These are phyloP conservation scores for Paramormyrops kingsleyae DNA, from an alignment of 2,113 vertebrate genomes.

Conservation along the genomic window DNA sequence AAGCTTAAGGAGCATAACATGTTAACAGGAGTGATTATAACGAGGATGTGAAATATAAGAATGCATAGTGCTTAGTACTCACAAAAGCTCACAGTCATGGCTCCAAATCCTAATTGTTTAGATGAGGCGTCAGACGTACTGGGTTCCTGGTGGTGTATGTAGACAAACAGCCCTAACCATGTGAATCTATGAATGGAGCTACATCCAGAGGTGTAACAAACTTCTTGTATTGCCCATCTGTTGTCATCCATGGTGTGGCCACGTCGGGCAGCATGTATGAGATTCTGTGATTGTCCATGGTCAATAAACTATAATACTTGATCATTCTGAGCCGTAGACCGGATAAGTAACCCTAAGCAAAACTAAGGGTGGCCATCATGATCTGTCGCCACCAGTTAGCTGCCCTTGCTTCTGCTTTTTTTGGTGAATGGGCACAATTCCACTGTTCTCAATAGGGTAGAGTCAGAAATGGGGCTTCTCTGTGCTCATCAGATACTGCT, in stretches of 20 bases:
- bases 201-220: neutral
- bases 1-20: neutral
- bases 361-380: neutral
- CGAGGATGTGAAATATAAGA: neutral
- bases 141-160: neutral
- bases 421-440: neutral
- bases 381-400: neutral
- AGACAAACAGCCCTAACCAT: neutral
- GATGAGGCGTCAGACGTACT: neutral
- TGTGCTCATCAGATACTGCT: neutral
- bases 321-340: neutral
- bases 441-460: neutral
- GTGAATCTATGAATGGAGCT: neutral
- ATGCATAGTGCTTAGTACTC: neutral
- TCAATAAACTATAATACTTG: neutral
- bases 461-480: neutral
- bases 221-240: neutral
- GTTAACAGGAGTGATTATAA: neutral
- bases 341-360: neutral
- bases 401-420: neutral
- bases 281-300: neutral
- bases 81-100: neutral
- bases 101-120: neutral
- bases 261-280: neutral
- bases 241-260: neutral